Percentiles rank a stretch among this genome's conserved stretches.
Conservation (phyloP, 1,140 invertebrate species). For the Dreissena rostriformis region DNA sequence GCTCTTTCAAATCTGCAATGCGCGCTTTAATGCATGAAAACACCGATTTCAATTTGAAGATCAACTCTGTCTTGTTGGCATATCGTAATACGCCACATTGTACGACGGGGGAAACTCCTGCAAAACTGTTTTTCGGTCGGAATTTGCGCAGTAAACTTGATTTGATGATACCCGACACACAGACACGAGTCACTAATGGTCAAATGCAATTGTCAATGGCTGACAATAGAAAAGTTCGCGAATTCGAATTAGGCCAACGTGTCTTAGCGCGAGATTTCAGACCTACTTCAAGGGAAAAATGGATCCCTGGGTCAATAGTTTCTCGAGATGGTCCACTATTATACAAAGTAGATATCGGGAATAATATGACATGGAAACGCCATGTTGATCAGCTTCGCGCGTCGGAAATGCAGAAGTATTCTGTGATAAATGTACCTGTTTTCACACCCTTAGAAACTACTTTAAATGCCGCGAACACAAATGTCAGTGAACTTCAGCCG, state of each 20-base stretch:
- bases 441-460: too few relatives aligned
- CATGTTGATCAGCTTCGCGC: slow-evolving; percentile 1
- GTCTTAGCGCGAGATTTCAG: background rate
- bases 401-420: background rate
- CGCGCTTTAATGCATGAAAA: slow-evolving; percentile 19
- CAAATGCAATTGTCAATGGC: slow-evolving; percentile 9
- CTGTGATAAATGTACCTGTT: too few relatives aligned
- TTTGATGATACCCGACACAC: slow-evolving; percentile 22
- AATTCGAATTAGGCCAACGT: background rate
- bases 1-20: slow-evolving; percentile 55
- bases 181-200: background rate
- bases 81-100: slow-evolving; percentile 56
- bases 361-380: background rate
- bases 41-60: slow-evolving; percentile 49
- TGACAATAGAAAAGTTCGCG: background rate
- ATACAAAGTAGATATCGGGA: slow-evolving; percentile 5
- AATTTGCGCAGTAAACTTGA: slow-evolving; percentile 6
- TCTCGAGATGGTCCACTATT: slow-evolving; percentile 7
- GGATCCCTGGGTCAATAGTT: background rate
- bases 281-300: background rate
- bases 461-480: too few relatives aligned
- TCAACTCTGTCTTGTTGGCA: slow-evolving; percentile 46
- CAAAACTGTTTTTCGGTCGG: slow-evolving; percentile 35
- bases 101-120: slow-evolving; percentile 50
- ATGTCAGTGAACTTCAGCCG: too few relatives aligned